Evolutionary conservation across 2,797 vertebrate genomes (phyloP).

Genomic region (Enteromius trimaculatus): DNA sequence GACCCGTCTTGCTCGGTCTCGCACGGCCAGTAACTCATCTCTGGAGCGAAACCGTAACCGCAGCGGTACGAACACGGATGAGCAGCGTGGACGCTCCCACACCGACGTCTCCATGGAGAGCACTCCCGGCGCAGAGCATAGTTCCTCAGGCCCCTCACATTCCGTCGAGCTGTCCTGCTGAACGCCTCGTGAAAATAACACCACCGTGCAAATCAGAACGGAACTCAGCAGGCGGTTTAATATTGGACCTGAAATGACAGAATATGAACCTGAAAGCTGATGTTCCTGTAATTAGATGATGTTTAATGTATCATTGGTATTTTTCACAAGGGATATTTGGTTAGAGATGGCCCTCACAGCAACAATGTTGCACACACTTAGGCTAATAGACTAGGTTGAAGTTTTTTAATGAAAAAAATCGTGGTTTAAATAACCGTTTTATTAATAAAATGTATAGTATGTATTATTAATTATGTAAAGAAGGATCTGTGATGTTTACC

Average conservation of each 20-base stretch:
- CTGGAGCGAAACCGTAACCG: constrained; percentile 80
- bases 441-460: not conserved
- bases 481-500: constrained; percentile 1
- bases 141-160: constrained; percentile 63
- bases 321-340: constrained; percentile 1
- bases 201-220: not conserved
- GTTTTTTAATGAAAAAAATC: not conserved
- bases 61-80: constrained; percentile 78
- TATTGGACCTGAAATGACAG: not conserved
- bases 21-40: constrained; percentile 84
- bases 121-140: constrained; percentile 59
- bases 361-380: not conserved
- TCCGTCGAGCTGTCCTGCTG: constrained; percentile 88
- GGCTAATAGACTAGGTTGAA: not conserved
- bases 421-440: not conserved
- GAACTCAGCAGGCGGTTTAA: not conserved
- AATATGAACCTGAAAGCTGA: not conserved
- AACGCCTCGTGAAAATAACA: constrained; percentile 35
- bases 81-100: constrained; percentile 80
- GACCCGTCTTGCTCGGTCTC: constrained; percentile 89
- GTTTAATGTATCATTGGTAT: not conserved
- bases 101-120: constrained; percentile 77
- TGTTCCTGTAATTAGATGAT: not conserved
- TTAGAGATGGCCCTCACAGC: not conserved
- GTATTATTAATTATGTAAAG: not conserved